Percentiles rank a stretch among this genome's conserved stretches.
These are phyloP conservation scores for Torymus tubicola DNA, from an alignment of 2,888 invertebrate genomes.

Conservation along the genomic window DNA sequence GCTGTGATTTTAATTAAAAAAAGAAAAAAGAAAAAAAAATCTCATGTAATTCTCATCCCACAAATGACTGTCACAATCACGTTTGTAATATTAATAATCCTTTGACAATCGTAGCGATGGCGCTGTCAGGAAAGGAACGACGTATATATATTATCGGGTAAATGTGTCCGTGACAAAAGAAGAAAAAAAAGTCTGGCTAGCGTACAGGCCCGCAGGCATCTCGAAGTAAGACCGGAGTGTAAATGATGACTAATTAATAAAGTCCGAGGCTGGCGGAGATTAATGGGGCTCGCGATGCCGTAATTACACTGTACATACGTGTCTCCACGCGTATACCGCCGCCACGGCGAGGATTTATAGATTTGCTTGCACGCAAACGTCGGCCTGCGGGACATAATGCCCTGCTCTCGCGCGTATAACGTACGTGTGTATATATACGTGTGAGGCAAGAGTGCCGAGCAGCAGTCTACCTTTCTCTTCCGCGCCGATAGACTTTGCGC, in stretches of 20 bases:
- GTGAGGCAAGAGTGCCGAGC: constrained; percentile 13
- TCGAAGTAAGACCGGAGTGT: constrained; percentile 42
- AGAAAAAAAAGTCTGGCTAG: background rate
- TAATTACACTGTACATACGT: constrained; percentile 61
- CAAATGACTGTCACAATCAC: constrained; percentile 46
- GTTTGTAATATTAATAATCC: constrained; percentile 40
- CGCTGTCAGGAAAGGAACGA: background rate
- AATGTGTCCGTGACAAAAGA: constrained; percentile 1
- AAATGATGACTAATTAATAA: constrained; percentile 63
- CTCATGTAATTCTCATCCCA: background rate
- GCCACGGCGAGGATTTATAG: constrained; percentile 61
- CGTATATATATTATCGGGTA: background rate
- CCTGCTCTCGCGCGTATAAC: constrained; percentile 48
- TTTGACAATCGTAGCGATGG: constrained; percentile 33
- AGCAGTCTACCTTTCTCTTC: constrained; percentile 33
- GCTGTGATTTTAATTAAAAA: constrained; percentile 31
- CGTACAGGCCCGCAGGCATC: background rate
- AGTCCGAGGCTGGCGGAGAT: constrained; percentile 60
- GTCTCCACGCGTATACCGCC: constrained; percentile 49
- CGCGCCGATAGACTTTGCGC: constrained; percentile 25
- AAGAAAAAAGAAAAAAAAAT: constrained; percentile 16
- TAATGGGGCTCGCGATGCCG: constrained; percentile 62
- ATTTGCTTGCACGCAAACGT: constrained; percentile 61
- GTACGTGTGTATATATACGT: background rate
- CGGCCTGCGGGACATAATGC: no score